Percentiles rank a stretch among this genome's conserved stretches.
phyloP scores from a whole-genome alignment of 1,140 invertebrate species.

The Caenorhabditis latens region DNA sequence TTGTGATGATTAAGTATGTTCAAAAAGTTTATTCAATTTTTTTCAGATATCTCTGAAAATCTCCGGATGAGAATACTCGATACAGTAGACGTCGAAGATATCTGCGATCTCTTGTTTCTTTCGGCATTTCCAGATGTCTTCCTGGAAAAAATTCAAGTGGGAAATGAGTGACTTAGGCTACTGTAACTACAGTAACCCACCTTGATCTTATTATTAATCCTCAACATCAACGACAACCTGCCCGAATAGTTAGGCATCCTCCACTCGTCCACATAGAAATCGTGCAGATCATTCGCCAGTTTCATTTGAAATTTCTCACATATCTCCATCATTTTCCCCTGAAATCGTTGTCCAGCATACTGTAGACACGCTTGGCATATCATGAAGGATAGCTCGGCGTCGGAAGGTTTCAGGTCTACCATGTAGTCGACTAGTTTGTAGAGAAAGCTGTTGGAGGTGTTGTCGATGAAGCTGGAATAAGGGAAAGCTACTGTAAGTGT shows the following conservation, averaged over 20 bases:
- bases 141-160: background rate
- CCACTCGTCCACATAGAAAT: conserved; percentile 39
- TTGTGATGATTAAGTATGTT: no score
- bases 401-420: conserved; percentile 5
- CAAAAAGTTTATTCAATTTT: no score
- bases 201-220: conserved; percentile 18
- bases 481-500: no score
- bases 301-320: background rate
- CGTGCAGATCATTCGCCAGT: conserved; percentile 4
- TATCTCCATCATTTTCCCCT: background rate
- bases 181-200: no score
- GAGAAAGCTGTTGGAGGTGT: conserved; percentile 21
- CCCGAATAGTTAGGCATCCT: conserved; percentile 31
- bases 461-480: conserved; percentile 13
- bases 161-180: background rate
- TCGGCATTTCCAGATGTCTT: conserved; percentile 29
- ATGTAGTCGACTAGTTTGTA: conserved; percentile 24
- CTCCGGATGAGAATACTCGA: conserved; percentile 23
- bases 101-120: conserved; percentile 15
- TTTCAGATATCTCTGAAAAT: conserved; percentile 11
- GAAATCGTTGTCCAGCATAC: conserved; percentile 12
- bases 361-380: conserved; percentile 24
- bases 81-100: conserved; percentile 8
- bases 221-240: background rate
- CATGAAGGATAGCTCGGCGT: conserved; percentile 5